Evolutionary conservation across 2,888 invertebrate species (phyloP).

Genomic region (Callyntrura guangdongensis): DNA sequence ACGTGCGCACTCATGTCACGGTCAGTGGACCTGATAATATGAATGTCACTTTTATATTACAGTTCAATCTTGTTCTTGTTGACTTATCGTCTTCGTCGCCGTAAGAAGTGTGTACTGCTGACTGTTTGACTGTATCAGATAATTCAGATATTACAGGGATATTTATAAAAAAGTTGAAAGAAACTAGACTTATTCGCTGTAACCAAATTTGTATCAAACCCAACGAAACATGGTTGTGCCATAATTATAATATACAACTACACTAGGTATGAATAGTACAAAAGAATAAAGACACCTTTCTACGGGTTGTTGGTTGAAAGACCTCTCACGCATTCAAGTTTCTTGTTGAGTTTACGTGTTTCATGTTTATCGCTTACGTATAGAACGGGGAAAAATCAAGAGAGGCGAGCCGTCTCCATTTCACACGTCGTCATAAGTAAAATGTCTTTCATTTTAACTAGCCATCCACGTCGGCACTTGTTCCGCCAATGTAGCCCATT

Average conservation of each 20-base stretch:
- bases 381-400: background rate
- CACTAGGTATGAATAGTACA: background rate
- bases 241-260: conserved; percentile 2
- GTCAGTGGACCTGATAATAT: conserved; percentile 71
- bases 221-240: background rate
- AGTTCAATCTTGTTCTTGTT: conserved; percentile 32
- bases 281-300: background rate
- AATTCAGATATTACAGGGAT: background rate
- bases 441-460: conserved; percentile 53
- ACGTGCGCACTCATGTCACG: conserved; percentile 58
- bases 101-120: conserved; percentile 29
- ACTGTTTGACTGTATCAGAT: no score
- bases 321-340: background rate
- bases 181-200: background rate
- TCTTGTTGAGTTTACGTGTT: conserved; percentile 4
- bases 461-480: conserved; percentile 39
- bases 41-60: conserved; percentile 39
- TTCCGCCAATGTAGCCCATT: conserved; percentile 52
- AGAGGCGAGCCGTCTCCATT: conserved; percentile 35
- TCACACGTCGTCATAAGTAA: conserved; percentile 39
- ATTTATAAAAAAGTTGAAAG: conserved; percentile 13
- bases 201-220: background rate
- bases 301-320: conserved; percentile 21
- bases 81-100: no score
- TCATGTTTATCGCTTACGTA: background rate